These are phyloP conservation scores for Lutjanus campechanus DNA, from an alignment of 2,797 vertebrate species.

Conservation along the genomic window DNA sequence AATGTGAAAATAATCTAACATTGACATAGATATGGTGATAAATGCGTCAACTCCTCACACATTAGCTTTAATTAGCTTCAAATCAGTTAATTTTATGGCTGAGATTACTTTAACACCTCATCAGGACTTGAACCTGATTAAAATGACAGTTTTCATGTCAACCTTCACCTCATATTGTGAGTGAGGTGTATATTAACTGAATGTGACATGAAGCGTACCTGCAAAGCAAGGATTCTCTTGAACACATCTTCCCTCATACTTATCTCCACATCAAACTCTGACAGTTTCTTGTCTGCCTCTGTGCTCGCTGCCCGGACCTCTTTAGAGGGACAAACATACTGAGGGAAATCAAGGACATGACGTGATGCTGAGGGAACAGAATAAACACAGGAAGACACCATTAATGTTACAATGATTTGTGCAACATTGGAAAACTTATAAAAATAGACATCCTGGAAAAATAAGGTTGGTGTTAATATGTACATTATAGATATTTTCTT, in stretches of 20 bases:
- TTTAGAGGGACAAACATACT: conserved; percentile 90
- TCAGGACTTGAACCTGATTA: neutral
- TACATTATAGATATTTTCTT: neutral
- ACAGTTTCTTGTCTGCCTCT: conserved; percentile 93
- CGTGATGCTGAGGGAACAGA: conserved; percentile 86
- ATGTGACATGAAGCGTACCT: conserved; percentile 83
- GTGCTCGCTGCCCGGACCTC: conserved; percentile 93
- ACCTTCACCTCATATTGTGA: neutral
- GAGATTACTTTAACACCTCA: conserved; percentile 12
- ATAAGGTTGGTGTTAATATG: neutral
- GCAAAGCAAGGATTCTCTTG: conserved; percentile 88
- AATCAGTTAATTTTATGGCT: neutral
- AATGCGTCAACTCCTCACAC: conserved; percentile 19
- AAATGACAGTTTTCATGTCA: neutral
- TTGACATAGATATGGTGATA: neutral
- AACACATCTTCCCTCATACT: conserved; percentile 96
- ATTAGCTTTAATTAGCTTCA: conserved; percentile 27
- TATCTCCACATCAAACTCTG: conserved; percentile 95
- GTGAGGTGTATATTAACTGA: neutral
- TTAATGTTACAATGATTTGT: neutral
- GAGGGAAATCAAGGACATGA: conserved; percentile 93
- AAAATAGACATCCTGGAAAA: neutral
- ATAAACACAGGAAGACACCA: neutral
- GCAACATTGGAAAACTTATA: neutral
- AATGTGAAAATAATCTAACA: conserved; percentile 23